Base-by-base conservation (phyloP, 2,113 vertebrate species). In the Phaethon lepturus region DNA sequence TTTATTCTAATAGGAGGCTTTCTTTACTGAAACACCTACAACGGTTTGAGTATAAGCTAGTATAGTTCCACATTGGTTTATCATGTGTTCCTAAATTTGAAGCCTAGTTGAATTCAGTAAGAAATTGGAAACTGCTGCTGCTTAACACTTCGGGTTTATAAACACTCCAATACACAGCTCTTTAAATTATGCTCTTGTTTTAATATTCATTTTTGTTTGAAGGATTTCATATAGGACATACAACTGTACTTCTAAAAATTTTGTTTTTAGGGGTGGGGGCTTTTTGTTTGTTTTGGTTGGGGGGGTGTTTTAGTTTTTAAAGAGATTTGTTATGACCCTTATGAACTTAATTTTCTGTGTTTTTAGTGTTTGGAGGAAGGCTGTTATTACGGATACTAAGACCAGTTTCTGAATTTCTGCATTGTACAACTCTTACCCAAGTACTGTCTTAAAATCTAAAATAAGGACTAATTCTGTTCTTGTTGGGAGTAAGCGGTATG, bases 11-110 rank as follows among this genome's bases (percentile, higher is more conserved):
- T 79, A 80, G 96, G 97, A 88, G 96, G 86, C 86, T 92, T 98
- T 97, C 95, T 97, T 97, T 94, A 94, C 97, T 97, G 91, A 97
- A 97, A 91, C 77, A 94, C 97, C 97, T 97, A 89, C 82, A 94
- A 94, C 95, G 92, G 96, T 96, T 96, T 95, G 92, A 97, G 79
- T 71, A 24, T 63, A 72, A 87, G 73, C n/a, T 91, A 38, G 69
- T 7, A 6, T 69, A 94, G 83, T 72, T 95, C 74, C 63, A 82
- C 75, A 35, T 59, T 49, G 75, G 76, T 83, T 88, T 97, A 68
- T 93, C 82, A 89, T 31, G 14, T 42, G 35, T 91, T 97, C 69
- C 63, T 79, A 90, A 95, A 94, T 77, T 94, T 42, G 29, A 59
- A 89, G 62, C 38, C 31, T 63, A 87, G 69, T 71, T 94, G 53